Evolutionary conservation across 2,113 vertebrate species (phyloP).

Genomic region (Donacobius atricapilla): DNA sequence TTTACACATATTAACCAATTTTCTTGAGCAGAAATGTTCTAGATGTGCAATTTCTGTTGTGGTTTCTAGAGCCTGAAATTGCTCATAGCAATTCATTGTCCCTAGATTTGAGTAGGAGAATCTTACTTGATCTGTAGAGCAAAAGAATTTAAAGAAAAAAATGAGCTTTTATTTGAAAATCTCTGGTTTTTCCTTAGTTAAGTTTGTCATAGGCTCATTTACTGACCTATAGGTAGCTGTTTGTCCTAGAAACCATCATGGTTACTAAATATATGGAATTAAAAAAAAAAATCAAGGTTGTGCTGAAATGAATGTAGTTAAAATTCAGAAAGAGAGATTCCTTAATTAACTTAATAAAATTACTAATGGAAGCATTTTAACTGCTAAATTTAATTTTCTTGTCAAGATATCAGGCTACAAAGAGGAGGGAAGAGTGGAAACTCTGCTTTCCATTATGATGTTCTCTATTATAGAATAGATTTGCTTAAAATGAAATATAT

Average conservation of each 20-base stretch:
- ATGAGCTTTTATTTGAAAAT: not conserved
- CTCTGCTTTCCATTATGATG: constrained; percentile 83
- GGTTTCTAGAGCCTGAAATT: not conserved
- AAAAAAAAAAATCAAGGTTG: constrained; percentile 61
- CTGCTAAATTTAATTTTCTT: constrained; percentile 97
- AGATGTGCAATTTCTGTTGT: not conserved
- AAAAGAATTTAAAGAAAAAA: not conserved
- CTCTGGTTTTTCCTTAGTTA: not conserved
- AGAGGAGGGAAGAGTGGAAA: constrained; percentile 77
- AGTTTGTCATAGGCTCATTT: not conserved
- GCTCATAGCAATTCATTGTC: not conserved
- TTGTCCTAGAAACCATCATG: constrained; percentile 43
- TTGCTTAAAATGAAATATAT: constrained; percentile 86
- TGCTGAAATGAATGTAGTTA: constrained; percentile 79
- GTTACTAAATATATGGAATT: constrained; percentile 64
- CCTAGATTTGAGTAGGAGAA: not conserved
- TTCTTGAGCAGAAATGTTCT: not conserved
- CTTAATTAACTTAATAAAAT: constrained; percentile 98
- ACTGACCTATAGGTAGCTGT: not conserved
- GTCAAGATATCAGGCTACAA: constrained; percentile 89
- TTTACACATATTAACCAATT: not conserved
- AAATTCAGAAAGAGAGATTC: constrained; percentile 85
- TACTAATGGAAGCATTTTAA: constrained; percentile 93
- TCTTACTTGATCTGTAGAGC: not conserved
- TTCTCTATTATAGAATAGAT: constrained; percentile 82